Evolutionary conservation across 2,888 invertebrate species (phyloP).

Genomic region (Andrena camellia): DNA sequence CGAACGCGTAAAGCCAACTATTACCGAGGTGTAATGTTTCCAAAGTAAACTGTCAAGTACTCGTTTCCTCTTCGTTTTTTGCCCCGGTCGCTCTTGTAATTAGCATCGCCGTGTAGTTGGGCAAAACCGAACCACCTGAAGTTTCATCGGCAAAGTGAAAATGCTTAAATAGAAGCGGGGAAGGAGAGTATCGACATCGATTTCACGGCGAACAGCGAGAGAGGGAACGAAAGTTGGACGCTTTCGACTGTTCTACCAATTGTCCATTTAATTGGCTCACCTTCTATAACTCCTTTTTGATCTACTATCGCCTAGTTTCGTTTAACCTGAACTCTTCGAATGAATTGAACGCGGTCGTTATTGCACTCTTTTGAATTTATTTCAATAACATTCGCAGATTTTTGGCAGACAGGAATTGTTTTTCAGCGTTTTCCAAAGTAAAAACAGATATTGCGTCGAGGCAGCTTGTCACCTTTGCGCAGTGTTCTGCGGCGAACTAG

Average conservation of each 20-base stretch:
- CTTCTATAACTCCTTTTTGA: constrained; percentile 6
- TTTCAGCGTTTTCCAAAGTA: background rate
- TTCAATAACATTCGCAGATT: background rate
- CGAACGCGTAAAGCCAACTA: constrained; percentile 30
- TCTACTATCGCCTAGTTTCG: background rate
- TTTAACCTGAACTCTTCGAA: background rate
- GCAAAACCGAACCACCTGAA: constrained; percentile 21
- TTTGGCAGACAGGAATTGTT: background rate
- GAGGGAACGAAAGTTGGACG: background rate
- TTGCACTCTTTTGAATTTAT: background rate
- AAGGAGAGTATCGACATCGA: constrained; percentile 26
- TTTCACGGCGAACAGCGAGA: constrained; percentile 3
- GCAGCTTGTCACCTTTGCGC: background rate
- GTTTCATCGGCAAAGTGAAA: constrained; percentile 33
- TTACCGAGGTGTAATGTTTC: constrained; percentile 37
- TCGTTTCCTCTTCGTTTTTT: constrained; percentile 17
- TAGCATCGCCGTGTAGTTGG: constrained; percentile 31
- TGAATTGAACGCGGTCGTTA: background rate
- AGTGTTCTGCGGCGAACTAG: background rate
- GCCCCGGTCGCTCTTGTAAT: constrained; percentile 21
- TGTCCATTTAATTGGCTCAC: constrained; percentile 34
- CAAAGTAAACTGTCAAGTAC: constrained; percentile 17
- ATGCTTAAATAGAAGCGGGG: constrained; percentile 22
- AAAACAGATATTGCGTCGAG: background rate
- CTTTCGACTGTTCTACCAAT: constrained; percentile 8